Conservation (phyloP, 2,888 invertebrate genomes). For the Thereva nobilitata region DNA sequence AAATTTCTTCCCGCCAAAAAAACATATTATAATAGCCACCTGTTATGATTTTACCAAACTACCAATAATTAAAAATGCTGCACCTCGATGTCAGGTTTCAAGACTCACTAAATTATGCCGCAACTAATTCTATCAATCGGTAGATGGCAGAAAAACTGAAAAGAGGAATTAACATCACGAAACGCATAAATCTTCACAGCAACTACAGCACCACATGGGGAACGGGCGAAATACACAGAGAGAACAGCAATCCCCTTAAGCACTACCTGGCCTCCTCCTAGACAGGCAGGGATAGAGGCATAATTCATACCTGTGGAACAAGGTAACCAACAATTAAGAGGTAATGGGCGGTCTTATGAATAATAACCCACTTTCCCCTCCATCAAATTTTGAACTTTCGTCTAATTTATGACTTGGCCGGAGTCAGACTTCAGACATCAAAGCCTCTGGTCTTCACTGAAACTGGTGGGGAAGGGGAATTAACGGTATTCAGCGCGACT, state of each 20-base stretch:
- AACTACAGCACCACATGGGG: background rate
- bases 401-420: constrained; percentile 20
- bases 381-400: constrained; percentile 22
- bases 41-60: constrained; percentile 12
- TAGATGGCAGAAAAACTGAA: constrained; percentile 35
- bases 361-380: constrained; percentile 26
- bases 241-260: constrained; percentile 13
- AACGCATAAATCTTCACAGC: background rate
- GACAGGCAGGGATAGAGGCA: constrained; percentile 2
- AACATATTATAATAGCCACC: constrained; percentile 1
- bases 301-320: constrained; percentile 11
- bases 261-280: constrained; percentile 3
- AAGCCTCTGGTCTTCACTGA: background rate
- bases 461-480: background rate
- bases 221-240: constrained; percentile 10
- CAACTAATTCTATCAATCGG: constrained; percentile 11
- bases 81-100: constrained; percentile 22
- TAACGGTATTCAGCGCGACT: background rate
- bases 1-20: too few species aligned
- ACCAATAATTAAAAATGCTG: background rate
- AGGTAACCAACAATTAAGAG: constrained; percentile 11
- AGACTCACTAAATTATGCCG: constrained; percentile 18
- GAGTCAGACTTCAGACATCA: constrained; percentile 26
- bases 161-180: constrained; percentile 14
- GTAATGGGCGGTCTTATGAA: constrained; percentile 21